These are phyloP conservation scores for Apamea crenata DNA, from an alignment of 2,888 invertebrate species.

Conservation along the genomic window DNA sequence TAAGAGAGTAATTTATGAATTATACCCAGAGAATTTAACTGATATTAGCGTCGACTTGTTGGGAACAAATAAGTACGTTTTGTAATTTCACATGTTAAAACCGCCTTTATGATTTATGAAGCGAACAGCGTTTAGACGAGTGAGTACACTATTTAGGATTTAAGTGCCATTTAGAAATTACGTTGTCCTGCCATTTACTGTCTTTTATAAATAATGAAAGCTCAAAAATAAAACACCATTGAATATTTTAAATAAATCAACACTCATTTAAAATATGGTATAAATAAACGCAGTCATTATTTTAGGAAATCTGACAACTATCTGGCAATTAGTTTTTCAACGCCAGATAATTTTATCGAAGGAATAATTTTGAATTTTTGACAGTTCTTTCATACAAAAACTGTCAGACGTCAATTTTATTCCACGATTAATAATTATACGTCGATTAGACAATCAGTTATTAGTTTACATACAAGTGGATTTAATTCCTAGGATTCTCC, in stretches of 20 bases:
- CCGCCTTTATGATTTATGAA: slow-evolving; percentile 51
- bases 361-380: too few relatives aligned
- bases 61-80: slow-evolving; percentile 80
- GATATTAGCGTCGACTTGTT: slow-evolving; percentile 79
- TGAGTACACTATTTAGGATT: slow-evolving; percentile 24
- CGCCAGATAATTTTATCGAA: too few relatives aligned
- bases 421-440: too few relatives aligned
- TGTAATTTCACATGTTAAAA: slow-evolving; percentile 62
- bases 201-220: slow-evolving; percentile 10
- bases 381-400: too few relatives aligned
- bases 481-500: too few relatives aligned
- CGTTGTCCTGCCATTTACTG: slow-evolving; percentile 44
- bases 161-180: slow-evolving; percentile 38
- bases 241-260: neutral
- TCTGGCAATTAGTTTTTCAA: neutral
- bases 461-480: too few relatives aligned
- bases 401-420: too few relatives aligned
- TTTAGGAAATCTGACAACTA: neutral
- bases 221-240: slow-evolving; percentile 17
- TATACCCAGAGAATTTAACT: slow-evolving; percentile 77
- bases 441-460: too few relatives aligned
- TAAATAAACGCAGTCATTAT: neutral
- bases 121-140: slow-evolving; percentile 32
- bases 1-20: slow-evolving; percentile 70
- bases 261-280: neutral